Conservation (phyloP, 1,140 invertebrate genomes). For the Potamilus streckersoni region DNA sequence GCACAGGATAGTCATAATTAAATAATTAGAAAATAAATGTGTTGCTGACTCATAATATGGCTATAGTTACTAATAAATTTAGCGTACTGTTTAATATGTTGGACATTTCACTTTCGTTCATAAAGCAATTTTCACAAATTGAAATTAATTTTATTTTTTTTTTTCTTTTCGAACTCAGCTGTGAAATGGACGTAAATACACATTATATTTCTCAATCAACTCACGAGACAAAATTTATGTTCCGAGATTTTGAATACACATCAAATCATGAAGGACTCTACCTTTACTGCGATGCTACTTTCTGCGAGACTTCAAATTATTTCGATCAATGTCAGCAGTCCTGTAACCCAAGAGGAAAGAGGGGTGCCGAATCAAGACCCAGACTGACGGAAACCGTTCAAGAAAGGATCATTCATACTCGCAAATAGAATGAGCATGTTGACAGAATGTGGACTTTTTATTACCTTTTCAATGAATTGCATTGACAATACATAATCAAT, state of each 20-base stretch:
- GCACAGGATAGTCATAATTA: no score
- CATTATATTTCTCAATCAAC: constrained; percentile 20
- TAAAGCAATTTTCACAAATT: no score
- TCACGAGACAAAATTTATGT: constrained; percentile 18
- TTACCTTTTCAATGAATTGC: no score
- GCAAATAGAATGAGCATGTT: no score
- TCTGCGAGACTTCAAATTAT: constrained; percentile 12
- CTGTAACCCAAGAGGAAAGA: neutral
- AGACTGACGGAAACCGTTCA: no score
- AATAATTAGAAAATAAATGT: no score
- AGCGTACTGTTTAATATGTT: no score
- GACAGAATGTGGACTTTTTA: no score
- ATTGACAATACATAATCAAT: no score
- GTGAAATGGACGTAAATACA: constrained; percentile 14
- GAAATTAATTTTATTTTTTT: neutral
- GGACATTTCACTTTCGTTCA: no score
- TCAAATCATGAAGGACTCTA: constrained; percentile 10
- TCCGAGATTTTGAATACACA: constrained; percentile 19
- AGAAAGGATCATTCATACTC: no score
- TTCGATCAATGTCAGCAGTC: constrained; percentile 5
- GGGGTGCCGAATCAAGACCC: no score
- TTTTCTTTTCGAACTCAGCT: constrained; percentile 2
- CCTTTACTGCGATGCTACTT: constrained; percentile 7
- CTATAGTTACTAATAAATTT: neutral
- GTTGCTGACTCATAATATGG: neutral